Base-by-base conservation (phyloP, 2,797 vertebrate species). In the Pogonophryne albipinna region DNA sequence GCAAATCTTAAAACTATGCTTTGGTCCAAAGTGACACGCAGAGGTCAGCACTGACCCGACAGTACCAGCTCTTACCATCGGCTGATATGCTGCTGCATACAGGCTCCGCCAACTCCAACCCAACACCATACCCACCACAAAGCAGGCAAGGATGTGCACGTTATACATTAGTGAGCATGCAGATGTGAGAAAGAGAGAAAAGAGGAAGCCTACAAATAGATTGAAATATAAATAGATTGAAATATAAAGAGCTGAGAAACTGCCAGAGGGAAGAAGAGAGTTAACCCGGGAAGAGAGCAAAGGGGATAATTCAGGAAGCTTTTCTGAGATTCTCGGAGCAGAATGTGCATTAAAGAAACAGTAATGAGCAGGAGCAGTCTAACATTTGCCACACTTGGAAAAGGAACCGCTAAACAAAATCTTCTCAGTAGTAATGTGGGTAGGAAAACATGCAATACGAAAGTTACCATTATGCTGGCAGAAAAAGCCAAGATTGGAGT, bases 21-120 rank as follows among this genome's bases (percentile, higher is more conserved):
- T 56, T 59, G 64, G 82, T 86, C 77, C 71, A 53, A 80, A 84
- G 92, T 65, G 87, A 93, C 93, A 95, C 92, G 94, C 95, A 96
- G 95, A 97, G 95, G 95, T 95, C 96, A 96, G 96, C 96, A 82
- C 96, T 97, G 97, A 96, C 96, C 42, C 93, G 93, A 94, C 97
- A 95, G 96, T 97, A 96, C 87, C 96, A 85, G 91, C 93, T 94
- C 92, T 97, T 96, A 97, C 96, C 86, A 86, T 31, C 31, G 62
- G 88, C 93, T 84, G 82, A 74, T 45, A 44, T n/a, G 47, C 87
- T 68, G 70, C 75, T 59, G 74, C 44, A 4, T 49, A 90, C 73
- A 84, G 83, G 88, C 84, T 90, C 91, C 90, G 89, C 91, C 80
- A 71, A 81, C 76, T 79, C 78, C 85, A 83, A 78, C 80, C 87